Evolutionary conservation across 2,113 vertebrate genomes (phyloP).

Genomic region (Oreochromis aureus): DNA sequence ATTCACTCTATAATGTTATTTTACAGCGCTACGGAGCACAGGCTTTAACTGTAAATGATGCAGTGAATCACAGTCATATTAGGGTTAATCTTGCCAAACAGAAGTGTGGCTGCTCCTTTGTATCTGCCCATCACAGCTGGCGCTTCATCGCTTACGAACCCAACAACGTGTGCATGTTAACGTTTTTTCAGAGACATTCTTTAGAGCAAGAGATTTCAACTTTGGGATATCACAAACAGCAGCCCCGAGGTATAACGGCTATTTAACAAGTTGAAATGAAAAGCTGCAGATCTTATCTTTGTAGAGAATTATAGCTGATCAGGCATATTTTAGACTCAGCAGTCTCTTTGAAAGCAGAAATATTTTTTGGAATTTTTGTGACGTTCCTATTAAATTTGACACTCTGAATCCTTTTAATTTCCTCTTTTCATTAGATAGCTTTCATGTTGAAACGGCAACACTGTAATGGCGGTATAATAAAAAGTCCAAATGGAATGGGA

Average conservation of each 20-base stretch:
- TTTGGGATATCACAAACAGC: background rate
- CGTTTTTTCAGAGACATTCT: background rate
- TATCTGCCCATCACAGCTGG: background rate
- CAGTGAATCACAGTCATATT: background rate
- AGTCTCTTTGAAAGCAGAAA: background rate
- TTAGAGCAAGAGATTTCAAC: background rate
- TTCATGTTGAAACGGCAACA: background rate
- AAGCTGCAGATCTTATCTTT: background rate
- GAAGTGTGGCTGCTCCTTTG: background rate
- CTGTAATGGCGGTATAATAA: background rate
- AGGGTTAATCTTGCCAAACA: background rate
- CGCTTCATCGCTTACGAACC: background rate
- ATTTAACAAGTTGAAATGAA: background rate
- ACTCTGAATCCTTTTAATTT: background rate
- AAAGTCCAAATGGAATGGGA: accelerated
- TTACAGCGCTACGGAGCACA: accelerated
- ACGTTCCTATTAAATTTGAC: background rate
- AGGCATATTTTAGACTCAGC: background rate
- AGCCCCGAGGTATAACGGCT: background rate
- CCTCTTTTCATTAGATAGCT: background rate
- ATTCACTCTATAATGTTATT: background rate
- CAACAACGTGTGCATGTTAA: background rate
- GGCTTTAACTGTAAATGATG: background rate
- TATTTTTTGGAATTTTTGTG: background rate
- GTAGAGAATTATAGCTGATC: background rate